Evolutionary conservation across 1,140 invertebrate species (phyloP).

Genomic region (Battus philenor): DNA sequence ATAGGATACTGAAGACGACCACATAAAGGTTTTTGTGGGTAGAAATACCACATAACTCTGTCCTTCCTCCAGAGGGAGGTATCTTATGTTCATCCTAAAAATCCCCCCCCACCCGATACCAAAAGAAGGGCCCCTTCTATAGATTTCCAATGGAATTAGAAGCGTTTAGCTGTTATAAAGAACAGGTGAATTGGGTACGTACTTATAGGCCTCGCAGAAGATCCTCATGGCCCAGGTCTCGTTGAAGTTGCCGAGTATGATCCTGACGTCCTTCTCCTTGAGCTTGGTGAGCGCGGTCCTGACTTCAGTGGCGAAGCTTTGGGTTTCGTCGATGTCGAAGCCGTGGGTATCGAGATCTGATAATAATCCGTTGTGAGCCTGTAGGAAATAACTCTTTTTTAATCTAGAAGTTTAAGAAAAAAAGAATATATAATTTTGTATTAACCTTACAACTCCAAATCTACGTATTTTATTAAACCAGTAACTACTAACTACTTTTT

Average conservation of each 20-base stretch:
- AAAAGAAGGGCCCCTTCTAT: background rate
- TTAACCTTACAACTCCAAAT: too few species aligned
- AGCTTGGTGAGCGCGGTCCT: conserved; percentile 88
- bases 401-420: too few species aligned
- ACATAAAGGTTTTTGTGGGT: too few species aligned
- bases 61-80: too few species aligned
- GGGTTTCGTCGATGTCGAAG: conserved; percentile 92
- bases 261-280: conserved; percentile 94
- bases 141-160: background rate
- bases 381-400: conserved; percentile 21
- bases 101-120: too few species aligned
- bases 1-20: too few species aligned
- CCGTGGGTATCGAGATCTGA: conserved; percentile 89
- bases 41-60: too few species aligned
- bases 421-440: too few species aligned
- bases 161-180: background rate
- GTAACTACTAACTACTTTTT: too few species aligned
- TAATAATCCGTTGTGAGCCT: conserved; percentile 94
- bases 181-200: conserved; percentile 20
- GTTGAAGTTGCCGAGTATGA: conserved; percentile 98
- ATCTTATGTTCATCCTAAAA: too few species aligned
- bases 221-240: conserved; percentile 94
- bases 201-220: conserved; percentile 94
- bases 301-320: conserved; percentile 96
- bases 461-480: too few species aligned